Conservation (phyloP, 2,888 invertebrate genomes). For the Heliconius hortense region DNA sequence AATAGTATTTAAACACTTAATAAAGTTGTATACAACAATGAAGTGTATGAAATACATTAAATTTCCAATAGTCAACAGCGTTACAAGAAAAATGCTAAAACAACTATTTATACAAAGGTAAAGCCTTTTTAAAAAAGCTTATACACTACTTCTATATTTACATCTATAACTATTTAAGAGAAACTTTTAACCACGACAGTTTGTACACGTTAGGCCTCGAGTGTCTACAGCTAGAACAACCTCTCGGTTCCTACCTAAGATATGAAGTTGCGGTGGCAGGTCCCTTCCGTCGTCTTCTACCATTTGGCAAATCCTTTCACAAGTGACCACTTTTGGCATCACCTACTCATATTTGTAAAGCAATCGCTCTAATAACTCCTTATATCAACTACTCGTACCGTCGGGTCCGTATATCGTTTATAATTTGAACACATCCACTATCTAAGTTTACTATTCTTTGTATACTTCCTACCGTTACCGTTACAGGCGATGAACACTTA, state of each 20-base stretch:
- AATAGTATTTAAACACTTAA: slow-evolving; percentile 46
- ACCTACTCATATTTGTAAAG: slow-evolving; percentile 25
- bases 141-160: slow-evolving; percentile 50
- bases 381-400: slow-evolving; percentile 1
- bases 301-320: slow-evolving; percentile 65
- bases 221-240: slow-evolving; percentile 44
- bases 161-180: slow-evolving; percentile 52
- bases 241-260: slow-evolving; percentile 61
- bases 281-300: slow-evolving; percentile 60
- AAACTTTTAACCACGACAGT: slow-evolving; percentile 59
- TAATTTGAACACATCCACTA: slow-evolving; percentile 40
- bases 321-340: slow-evolving; percentile 64
- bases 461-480: slow-evolving; percentile 36
- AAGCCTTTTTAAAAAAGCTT: slow-evolving; percentile 56
- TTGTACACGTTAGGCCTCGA: slow-evolving; percentile 45
- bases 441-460: slow-evolving; percentile 31
- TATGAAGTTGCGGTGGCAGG: slow-evolving; percentile 74
- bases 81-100: slow-evolving; percentile 57
- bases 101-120: slow-evolving; percentile 50
- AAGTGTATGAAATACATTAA: slow-evolving; percentile 50
- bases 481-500: slow-evolving; percentile 44
- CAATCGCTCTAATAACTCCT: slow-evolving; percentile 3
- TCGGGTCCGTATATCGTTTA: slow-evolving; percentile 31
- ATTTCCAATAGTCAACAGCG: slow-evolving; percentile 52
- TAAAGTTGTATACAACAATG: slow-evolving; percentile 50